Conservation (phyloP, 2,888 invertebrate genomes). For the Nudaria mundana region DNA sequence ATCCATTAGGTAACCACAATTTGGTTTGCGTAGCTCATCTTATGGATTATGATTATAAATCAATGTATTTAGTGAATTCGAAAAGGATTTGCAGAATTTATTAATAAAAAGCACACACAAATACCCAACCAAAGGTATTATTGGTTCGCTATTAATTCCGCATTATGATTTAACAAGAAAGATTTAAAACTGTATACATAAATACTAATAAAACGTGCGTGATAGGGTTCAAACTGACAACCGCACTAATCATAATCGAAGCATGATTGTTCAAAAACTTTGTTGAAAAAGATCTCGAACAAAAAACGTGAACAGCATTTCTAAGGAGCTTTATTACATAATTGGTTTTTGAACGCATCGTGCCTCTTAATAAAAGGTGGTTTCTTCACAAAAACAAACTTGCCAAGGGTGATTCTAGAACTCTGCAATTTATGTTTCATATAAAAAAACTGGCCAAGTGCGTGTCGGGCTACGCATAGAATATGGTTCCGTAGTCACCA, state of each 20-base stretch:
- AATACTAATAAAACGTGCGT: neutral
- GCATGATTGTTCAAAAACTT: slow-evolving; percentile 15
- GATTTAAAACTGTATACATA: neutral
- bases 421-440: no score
- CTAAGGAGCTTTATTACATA: slow-evolving; percentile 48
- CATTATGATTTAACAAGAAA: slow-evolving; percentile 1
- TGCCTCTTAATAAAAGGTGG: slow-evolving; percentile 40
- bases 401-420: neutral
- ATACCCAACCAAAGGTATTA: no score
- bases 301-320: slow-evolving; percentile 16
- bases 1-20: no score
- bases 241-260: slow-evolving; percentile 1
- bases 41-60: no score
- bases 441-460: neutral
- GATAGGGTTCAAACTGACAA: slow-evolving; percentile 4
- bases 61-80: no score
- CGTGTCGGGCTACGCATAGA: neutral
- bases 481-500: neutral
- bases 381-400: slow-evolving; percentile 8
- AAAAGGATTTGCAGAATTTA: no score
- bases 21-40: no score
- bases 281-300: neutral
- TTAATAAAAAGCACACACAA: no score
- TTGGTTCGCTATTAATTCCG: neutral
- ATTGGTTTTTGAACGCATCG: slow-evolving; percentile 58